Conservation (phyloP, 1,140 invertebrate genomes). For the Conus ventricosus region DNA sequence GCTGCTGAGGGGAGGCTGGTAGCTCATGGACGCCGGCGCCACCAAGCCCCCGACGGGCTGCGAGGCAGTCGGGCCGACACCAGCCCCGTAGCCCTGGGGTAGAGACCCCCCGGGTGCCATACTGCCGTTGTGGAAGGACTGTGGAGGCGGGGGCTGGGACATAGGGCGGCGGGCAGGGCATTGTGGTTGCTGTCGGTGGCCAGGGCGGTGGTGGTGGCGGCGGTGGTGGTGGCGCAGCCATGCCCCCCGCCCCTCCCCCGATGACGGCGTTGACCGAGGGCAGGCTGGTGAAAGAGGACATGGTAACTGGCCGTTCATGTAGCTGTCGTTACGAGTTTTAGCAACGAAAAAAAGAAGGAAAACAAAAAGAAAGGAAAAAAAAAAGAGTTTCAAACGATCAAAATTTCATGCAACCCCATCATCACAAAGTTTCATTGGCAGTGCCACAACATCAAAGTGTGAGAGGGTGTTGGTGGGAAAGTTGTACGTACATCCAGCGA, state of each 20-base stretch:
- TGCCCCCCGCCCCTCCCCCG: background rate
- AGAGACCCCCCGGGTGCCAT: background rate
- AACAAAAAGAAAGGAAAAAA: background rate
- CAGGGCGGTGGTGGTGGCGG: background rate
- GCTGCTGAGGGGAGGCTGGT: conserved; percentile 34
- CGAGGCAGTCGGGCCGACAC: background rate
- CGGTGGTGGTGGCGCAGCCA: no score
- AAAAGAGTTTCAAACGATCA: background rate
- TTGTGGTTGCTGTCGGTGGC: conserved; percentile 1
- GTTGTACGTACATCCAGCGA: no score
- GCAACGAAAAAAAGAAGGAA: background rate
- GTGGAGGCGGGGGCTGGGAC: background rate
- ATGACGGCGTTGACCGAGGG: conserved; percentile 18
- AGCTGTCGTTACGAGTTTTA: background rate
- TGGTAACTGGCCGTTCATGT: conserved; percentile 27
- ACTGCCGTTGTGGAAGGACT: conserved; percentile 25
- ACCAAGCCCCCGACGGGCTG: conserved; percentile 7
- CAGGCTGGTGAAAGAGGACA: conserved; percentile 36
- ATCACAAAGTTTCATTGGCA: no score
- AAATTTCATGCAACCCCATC: no score
- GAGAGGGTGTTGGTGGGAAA: background rate
- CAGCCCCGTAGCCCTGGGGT: background rate
- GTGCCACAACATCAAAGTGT: no score
- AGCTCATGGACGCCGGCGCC: background rate
- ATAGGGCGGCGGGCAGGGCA: background rate